A percentile compares a stretch with the other conserved stretches of the same genome.
Conservation (phyloP, 2,888 invertebrate genomes). For the Drosophila seclusa region DNA sequence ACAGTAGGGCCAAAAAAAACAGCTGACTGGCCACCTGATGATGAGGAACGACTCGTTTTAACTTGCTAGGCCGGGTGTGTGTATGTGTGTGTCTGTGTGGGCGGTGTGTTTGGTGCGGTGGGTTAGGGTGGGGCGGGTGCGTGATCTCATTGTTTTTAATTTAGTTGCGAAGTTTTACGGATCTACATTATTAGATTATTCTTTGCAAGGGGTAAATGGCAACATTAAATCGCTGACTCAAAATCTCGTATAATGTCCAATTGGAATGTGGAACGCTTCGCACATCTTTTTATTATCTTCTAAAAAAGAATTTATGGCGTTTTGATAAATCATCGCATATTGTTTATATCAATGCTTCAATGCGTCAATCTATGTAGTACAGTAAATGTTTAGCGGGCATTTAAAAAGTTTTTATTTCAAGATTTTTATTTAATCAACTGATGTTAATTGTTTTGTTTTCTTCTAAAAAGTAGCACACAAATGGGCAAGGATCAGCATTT, state of each 20-base stretch:
- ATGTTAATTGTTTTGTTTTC: background rate
- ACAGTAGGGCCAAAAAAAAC: conserved; percentile 47
- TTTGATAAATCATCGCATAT: background rate
- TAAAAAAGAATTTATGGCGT: background rate
- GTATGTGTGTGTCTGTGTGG: conserved; percentile 17
- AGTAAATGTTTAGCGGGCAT: background rate
- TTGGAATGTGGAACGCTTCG: background rate
- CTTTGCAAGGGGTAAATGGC: background rate
- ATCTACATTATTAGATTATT: conserved; percentile 13
- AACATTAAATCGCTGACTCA: background rate
- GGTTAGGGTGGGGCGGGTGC: conserved; percentile 31
- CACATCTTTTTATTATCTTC: background rate
- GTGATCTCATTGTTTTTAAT: conserved; percentile 65
- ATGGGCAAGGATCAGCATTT: conserved; percentile 99
- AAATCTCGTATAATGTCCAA: background rate
- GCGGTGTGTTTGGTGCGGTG: conserved; percentile 1
- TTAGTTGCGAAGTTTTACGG: conserved; percentile 7
- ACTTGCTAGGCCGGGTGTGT: conserved; percentile 23
- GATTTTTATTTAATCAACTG: background rate
- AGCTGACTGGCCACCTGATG: conserved; percentile 72
- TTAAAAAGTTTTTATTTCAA: background rate
- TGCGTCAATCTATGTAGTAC: background rate
- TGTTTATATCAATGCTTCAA: background rate
- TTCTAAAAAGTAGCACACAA: conserved; percentile 7
- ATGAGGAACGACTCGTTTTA: conserved; percentile 25